Evolutionary conservation across 2,888 invertebrate genomes (phyloP).

Genomic region (Mongoloraphidia duomilia): DNA sequence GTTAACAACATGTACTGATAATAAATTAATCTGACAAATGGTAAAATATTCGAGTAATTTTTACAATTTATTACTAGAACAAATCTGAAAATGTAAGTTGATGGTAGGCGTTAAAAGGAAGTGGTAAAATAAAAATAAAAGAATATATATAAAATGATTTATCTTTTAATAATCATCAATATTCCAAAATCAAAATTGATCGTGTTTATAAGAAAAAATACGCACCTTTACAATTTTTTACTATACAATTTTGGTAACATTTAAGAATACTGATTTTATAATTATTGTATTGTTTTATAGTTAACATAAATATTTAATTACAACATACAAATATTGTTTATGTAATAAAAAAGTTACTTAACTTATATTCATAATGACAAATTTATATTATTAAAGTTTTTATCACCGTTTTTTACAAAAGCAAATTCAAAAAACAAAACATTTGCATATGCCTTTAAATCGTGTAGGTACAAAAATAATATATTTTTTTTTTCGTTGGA

Average conservation of each 20-base stretch:
- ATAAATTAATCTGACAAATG: too few relatives aligned
- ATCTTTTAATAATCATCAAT: not conserved
- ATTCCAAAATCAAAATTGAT: slow-evolving; percentile 2
- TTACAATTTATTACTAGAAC: too few relatives aligned
- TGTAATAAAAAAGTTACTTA: not conserved
- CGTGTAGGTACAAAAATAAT: too few relatives aligned
- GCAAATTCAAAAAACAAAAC: too few relatives aligned
- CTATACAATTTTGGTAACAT: slow-evolving; percentile 28
- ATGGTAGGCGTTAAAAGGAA: too few relatives aligned
- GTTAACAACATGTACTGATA: too few relatives aligned
- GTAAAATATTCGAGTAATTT: too few relatives aligned
- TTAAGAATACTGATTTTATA: slow-evolving; percentile 30
- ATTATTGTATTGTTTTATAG: slow-evolving; percentile 19
- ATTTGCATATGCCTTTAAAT: too few relatives aligned
- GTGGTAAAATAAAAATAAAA: too few relatives aligned
- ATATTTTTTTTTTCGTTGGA: too few relatives aligned
- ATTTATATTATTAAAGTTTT: not conserved
- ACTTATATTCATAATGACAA: not conserved
- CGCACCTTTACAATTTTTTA: slow-evolving; percentile 21
- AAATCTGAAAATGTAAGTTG: too few relatives aligned
- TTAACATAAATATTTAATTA: slow-evolving; percentile 20
- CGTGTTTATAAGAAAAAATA: slow-evolving; percentile 23
- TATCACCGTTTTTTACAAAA: not conserved
- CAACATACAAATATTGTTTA: slow-evolving; percentile 1
- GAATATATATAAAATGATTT: too few relatives aligned